A percentile compares a stretch with the other conserved stretches of the same genome.
phyloP scores from a whole-genome alignment of 2,113 vertebrate genomes.

The Motacilla alba region DNA sequence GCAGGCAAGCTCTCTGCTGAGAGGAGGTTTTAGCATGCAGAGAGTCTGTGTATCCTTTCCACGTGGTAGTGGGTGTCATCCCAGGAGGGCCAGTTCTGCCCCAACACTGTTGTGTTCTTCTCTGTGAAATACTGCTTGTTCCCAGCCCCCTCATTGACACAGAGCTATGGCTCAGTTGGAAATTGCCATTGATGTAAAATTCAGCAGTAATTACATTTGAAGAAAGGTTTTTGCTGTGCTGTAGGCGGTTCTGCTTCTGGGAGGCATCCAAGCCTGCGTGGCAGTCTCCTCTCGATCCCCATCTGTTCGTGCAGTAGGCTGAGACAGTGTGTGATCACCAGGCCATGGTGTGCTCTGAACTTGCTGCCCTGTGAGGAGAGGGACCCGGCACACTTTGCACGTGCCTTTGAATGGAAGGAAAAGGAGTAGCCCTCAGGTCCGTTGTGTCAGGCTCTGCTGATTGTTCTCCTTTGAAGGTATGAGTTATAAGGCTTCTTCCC shows the following conservation, averaged over 20 bases:
- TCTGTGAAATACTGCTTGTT: constrained; percentile 26
- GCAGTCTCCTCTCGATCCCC: neutral
- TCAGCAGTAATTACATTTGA: constrained; percentile 7
- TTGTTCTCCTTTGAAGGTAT: neutral
- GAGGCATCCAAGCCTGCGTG: constrained; percentile 9
- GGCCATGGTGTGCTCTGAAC: neutral
- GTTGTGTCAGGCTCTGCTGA: neutral
- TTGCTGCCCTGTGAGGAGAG: neutral
- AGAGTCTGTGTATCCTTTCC: neutral
- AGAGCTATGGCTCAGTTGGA: neutral
- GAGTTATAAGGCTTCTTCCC: neutral
- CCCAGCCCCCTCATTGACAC: neutral
- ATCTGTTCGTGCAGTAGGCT: neutral
- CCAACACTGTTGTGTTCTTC: neutral
- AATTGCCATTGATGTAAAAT: constrained; percentile 48
- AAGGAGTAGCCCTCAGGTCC: neutral
- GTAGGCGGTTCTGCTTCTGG: constrained; percentile 17
- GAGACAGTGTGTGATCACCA: rapidly evolving
- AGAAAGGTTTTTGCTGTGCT: constrained; percentile 3
- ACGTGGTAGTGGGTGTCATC: neutral
- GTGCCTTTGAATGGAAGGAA: neutral
- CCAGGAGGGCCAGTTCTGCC: constrained; percentile 3
- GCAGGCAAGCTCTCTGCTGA: neutral
- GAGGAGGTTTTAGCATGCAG: neutral
- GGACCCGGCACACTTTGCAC: neutral